phyloP scores from a whole-genome alignment of 2,888 invertebrate species.

The Chironomus tentans region DNA sequence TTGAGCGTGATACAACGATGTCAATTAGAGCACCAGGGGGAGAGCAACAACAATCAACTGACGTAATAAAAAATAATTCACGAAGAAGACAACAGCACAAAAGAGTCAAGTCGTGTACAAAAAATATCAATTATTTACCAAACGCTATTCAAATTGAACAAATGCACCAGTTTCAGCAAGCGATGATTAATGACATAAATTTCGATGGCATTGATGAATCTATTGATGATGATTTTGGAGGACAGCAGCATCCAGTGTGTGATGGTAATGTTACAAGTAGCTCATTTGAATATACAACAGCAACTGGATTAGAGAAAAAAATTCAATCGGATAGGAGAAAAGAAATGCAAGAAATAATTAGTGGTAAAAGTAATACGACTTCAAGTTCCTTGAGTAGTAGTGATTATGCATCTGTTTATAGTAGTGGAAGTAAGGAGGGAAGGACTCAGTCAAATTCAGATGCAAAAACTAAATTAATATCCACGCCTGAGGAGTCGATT shows the following conservation, averaged over 20 bases:
- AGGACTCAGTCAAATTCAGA: neutral
- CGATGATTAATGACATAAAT: slow-evolving; percentile 11
- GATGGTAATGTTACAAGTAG: slow-evolving; percentile 15
- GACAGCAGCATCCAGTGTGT: neutral
- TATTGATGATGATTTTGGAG: neutral
- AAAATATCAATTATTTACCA: slow-evolving; percentile 31
- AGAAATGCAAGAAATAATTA: slow-evolving; percentile 28
- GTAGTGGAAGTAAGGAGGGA: slow-evolving; percentile 32
- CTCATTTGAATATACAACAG: slow-evolving; percentile 15
- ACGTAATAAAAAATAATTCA: neutral
- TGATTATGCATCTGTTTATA: slow-evolving; percentile 42
- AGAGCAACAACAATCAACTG: neutral
- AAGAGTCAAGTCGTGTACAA: slow-evolving; percentile 36
- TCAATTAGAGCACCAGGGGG: neutral
- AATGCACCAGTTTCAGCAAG: neutral
- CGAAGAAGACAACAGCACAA: slow-evolving; percentile 32
- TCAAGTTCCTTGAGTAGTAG: slow-evolving; percentile 42
- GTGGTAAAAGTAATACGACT: slow-evolving; percentile 32
- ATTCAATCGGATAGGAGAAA: neutral
- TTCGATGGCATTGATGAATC: slow-evolving; percentile 10
- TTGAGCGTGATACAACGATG: slow-evolving; percentile 33
- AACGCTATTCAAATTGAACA: neutral
- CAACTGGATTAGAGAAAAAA: neutral
- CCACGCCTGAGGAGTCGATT: slow-evolving; percentile 6
- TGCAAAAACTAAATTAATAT: neutral